phyloP scores from a whole-genome alignment of 2,888 invertebrate species.

The Disparrhopalites patrizii region DNA sequence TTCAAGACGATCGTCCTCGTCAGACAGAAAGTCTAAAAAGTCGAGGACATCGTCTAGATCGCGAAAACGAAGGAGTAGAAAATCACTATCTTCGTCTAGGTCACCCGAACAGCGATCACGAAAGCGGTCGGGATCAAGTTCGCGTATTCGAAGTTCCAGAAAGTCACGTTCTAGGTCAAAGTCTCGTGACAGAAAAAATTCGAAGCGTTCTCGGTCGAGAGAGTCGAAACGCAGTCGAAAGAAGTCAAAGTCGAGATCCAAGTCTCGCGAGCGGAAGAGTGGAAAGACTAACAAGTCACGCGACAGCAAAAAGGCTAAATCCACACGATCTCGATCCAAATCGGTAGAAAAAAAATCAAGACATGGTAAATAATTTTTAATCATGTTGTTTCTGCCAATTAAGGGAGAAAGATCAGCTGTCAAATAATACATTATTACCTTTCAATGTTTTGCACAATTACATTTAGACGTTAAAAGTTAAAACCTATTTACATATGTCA shows the following conservation, averaged over 20 bases:
- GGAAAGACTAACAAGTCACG: conserved; percentile 1
- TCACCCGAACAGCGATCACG: conserved; percentile 5
- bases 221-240: not conserved
- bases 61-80: conserved; percentile 14
- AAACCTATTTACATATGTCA: no score
- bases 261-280: conserved; percentile 2
- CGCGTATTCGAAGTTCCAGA: not conserved
- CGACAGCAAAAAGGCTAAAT: conserved; percentile 14
- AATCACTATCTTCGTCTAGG: conserved; percentile 29
- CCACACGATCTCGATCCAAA: conserved; percentile 25
- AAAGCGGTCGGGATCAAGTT: not conserved
- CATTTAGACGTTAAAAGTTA: no score
- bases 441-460: no score
- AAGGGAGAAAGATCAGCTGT: no score
- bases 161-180: not conserved
- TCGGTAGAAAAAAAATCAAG: conserved; percentile 20
- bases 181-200: not conserved
- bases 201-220: not conserved
- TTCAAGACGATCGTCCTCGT: not conserved
- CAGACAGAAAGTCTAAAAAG: not conserved
- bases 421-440: no score
- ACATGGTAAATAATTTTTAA: not conserved
- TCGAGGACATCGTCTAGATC: not conserved
- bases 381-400: no score
- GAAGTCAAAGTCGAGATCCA: not conserved